Evolutionary conservation across 2,888 invertebrate genomes (phyloP), one percentile per base, ranked within the genome.

Genomic region (Ormyrus pomaceus): DNA sequence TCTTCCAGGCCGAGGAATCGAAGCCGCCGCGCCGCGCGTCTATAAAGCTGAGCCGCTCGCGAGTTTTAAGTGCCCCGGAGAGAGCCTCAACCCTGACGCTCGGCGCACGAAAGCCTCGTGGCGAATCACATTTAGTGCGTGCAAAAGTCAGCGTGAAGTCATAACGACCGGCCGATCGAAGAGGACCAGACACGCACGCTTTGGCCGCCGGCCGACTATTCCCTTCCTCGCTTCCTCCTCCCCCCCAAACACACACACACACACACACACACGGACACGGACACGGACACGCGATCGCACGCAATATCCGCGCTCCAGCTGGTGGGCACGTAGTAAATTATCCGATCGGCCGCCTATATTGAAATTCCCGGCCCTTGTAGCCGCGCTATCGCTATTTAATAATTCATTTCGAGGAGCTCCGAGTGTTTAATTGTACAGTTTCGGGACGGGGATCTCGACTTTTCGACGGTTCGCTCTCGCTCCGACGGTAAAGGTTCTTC

Each of bases 141-240:
- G 87, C 86, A 84, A 87, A 86, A 89, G 87, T 85, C 88, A 89
- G 89, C 88, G 89, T 88, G 87, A 89, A 88, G 88, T 86, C 87
- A 86, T 89, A 89, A 89, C 88, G 87, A 89, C 85, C 87, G 84
- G 86, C 86, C 85, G 83, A 83, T 82, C 82, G 83, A 83, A 77
- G 77, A 72, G 82, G 80, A 84, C 84, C 80, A 82, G 83, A 84
- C 87, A 87, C 86, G 87, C 87, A 87, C 85, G 80, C 81, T 84
- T 83, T 86, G 84, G 86, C 87, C 86, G 86, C 83, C 85, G 86
- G 86, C 83, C 83, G 85, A 82, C 83, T 83, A 80, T 84, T 34
- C 34, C 34, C 34, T 34, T 34, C 34, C 34, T 34, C 34, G 34
- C 34, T 19, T 19, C 19, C 34, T 34, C 34, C 34, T 34, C 34